Evolutionary conservation across 2,797 vertebrate species (phyloP), one percentile per base, ranked within the genome.

Genomic region (Enteromius afrohamiltoni): DNA sequence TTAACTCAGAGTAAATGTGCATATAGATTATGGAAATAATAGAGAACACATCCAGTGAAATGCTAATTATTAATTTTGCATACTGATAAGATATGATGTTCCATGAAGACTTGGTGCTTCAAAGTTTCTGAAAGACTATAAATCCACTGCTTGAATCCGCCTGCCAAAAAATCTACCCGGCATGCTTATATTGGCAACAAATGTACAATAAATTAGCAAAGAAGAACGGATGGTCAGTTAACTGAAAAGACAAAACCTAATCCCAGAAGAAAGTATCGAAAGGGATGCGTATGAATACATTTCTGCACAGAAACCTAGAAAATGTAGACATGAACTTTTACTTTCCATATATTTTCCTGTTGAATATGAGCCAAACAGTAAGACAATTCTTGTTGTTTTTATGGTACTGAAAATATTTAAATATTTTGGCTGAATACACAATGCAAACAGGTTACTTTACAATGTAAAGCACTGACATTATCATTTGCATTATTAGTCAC

Each of bases 171-270:
- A 83, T 84, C 60, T 76, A 85, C 86, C 78, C 75, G 29, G 53
- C 76, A 87, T 75, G 84, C 85, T 90, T 90, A 84, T 87, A 80
- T 88, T 92, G 86, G 86, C 86, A 31, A 26, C 47, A 29, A 78
- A 67, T n/a, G 60, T 53, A 80, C 67, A 76, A 73, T 90, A 83
- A 88, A 85, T 87, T 82, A 86, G 49, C 3, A 73, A 80, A 68
- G 64, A 87, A 49, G n/a, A 21, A 67, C 45, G 19, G 82, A 84
- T 37, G 1, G 49, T 85, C 82, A 80, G 62, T 88, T 78, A 85
- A 86, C 82, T 86, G 87, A 88, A 85, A 87, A 83, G 55, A 76
- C 29, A 17, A 34, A 75, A 49, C 53, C 42, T 34, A 65, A 83
- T 47, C 17, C 70, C 80, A 90, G 88, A 90, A 83, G 26, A 49